Evolutionary conservation across 1,140 invertebrate genomes (phyloP).

Genomic region (Nixonia krombeini): DNA sequence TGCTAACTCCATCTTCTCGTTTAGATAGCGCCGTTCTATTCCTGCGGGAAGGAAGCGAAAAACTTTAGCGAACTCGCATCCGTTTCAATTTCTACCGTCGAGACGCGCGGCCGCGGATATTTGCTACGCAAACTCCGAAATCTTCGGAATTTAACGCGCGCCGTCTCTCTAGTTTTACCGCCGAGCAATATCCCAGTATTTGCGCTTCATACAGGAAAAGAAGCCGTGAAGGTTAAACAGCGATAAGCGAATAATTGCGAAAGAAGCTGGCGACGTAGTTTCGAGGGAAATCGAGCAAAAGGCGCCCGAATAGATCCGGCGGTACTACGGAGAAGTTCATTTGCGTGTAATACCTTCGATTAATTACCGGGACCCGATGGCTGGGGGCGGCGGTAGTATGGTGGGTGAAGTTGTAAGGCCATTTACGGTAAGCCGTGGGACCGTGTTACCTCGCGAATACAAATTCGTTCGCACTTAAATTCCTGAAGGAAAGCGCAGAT

Average conservation of each 20-base stretch:
- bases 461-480: slow-evolving; percentile 71
- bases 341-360: slow-evolving; percentile 57
- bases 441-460: slow-evolving; percentile 64
- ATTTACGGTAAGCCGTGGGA: slow-evolving; percentile 62
- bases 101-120: slow-evolving; percentile 42
- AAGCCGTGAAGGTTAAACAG: too few relatives aligned
- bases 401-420: slow-evolving; percentile 56
- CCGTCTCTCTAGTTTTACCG: too few relatives aligned
- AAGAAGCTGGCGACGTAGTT: too few relatives aligned
- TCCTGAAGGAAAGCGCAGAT: slow-evolving; percentile 53
- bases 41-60: slow-evolving; percentile 60
- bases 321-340: slow-evolving; percentile 47
- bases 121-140: slow-evolving; percentile 36
- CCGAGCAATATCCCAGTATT: too few relatives aligned
- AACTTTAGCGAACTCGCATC: slow-evolving; percentile 69
- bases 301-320: too few relatives aligned
- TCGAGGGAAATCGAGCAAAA: too few relatives aligned
- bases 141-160: slow-evolving; percentile 30
- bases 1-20: slow-evolving; percentile 45
- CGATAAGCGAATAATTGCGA: too few relatives aligned
- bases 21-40: slow-evolving; percentile 48
- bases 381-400: slow-evolving; percentile 22
- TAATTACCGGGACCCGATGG: slow-evolving; percentile 54
- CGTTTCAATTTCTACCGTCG: slow-evolving; percentile 70
- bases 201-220: too few relatives aligned